These are phyloP conservation scores for Dyspetes luteomarginatus DNA, from an alignment of 2,888 invertebrate species.

Conservation along the genomic window DNA sequence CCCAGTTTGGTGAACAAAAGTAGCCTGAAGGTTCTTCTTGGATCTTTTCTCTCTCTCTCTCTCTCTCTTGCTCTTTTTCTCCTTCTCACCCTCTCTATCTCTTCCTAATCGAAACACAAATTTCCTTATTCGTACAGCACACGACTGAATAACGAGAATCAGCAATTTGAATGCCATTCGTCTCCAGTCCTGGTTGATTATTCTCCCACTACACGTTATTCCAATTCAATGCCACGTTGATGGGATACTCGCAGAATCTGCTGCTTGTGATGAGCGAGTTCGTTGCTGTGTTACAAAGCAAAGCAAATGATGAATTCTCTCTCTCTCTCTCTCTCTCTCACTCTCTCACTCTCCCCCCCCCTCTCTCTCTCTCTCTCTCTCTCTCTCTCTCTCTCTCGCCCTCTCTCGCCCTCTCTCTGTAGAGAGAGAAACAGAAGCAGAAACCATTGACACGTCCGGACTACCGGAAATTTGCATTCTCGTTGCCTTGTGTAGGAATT, in stretches of 20 bases:
- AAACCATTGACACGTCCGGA: no score
- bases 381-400: no score
- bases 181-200: neutral
- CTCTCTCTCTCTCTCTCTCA: no score
- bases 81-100: neutral
- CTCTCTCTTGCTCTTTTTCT: neutral
- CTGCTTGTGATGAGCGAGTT: neutral
- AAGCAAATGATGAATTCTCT: no score
- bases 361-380: no score
- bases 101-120: neutral
- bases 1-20: slow-evolving; percentile 17
- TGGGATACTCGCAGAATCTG: neutral
- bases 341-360: no score
- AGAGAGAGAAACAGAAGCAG: no score
- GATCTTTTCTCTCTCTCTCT: neutral
- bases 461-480: slow-evolving; percentile 23
- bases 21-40: slow-evolving; percentile 28
- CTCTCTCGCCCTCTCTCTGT: no score
- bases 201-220: slow-evolving; percentile 10
- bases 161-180: slow-evolving; percentile 19
- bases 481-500: neutral
- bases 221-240: slow-evolving; percentile 1
- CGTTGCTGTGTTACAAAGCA: neutral
- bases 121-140: neutral
- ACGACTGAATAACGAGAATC: slow-evolving; percentile 10